These are phyloP conservation scores for Diplodus puntazzo DNA, from an alignment of 2,797 vertebrate genomes.

Conservation along the genomic window DNA sequence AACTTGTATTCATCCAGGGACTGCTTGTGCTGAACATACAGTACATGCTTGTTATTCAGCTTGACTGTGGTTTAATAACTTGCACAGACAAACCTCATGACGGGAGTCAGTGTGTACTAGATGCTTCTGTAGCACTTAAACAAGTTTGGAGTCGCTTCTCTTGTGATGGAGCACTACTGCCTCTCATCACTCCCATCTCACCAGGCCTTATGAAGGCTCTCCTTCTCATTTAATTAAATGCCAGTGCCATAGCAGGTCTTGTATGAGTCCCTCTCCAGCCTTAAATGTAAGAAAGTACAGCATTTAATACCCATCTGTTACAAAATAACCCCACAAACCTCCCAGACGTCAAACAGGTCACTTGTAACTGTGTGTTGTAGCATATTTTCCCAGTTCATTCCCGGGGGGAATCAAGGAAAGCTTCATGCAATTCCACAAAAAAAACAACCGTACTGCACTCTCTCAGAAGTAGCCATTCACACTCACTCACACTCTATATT, in stretches of 20 bases:
- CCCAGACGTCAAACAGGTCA: background rate
- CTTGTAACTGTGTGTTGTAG: background rate
- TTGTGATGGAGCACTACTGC: background rate
- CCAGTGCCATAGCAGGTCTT: background rate
- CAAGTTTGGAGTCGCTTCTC: background rate
- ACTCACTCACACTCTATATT: background rate
- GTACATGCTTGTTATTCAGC: conserved; percentile 18
- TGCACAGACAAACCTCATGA: background rate
- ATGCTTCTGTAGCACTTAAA: background rate
- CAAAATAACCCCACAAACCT: background rate
- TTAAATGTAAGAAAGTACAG: conserved; percentile 13
- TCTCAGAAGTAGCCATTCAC: background rate
- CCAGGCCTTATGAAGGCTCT: background rate
- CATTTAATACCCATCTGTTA: conserved; percentile 15
- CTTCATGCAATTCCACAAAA: background rate
- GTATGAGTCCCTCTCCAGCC: conserved; percentile 1
- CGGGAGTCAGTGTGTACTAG: background rate
- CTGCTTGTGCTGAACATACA: conserved; percentile 15
- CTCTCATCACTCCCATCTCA: background rate
- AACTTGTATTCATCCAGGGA: conserved; percentile 19
- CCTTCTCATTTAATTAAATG: background rate
- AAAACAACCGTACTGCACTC: background rate
- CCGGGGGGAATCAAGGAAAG: background rate
- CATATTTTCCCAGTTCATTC: background rate
- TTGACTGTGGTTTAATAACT: conserved; percentile 11